Evolutionary conservation across 1,140 invertebrate species (phyloP), one percentile per base, ranked within the genome.

Genomic region (Camponotus floridanus): DNA sequence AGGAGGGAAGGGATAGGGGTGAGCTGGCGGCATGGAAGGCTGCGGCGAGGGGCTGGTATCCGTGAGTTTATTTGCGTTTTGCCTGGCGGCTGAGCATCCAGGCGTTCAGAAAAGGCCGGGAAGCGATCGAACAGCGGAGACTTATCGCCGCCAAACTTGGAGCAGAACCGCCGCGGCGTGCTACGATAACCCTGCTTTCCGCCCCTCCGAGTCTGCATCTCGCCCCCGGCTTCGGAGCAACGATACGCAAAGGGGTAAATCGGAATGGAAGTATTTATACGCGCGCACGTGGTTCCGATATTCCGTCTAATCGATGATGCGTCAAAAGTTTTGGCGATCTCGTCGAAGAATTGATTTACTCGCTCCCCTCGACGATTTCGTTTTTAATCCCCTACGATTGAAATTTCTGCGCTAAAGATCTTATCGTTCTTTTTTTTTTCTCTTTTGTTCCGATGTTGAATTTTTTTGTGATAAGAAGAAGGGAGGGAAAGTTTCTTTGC

Each of bases 11-110:
- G 76, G 57, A 59, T 11, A 21, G 13, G 65, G 31, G 21, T 21
- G 59, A 48, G 64, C 18, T 64, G 62, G 70, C 51, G 67, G 76
- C 33, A 65, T 70, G 26, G 65, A 68, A 67, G 76, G 71, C 76
- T 78, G 76, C 36, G 51, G 33, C 74, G 64, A 61, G 42, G 57
- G 55, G 55, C 59, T 48, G 76, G 88, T 76, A 62, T 87, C 68
- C 71, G 73, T 26, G 73, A 70, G 92, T 95, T 93, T 94, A 94
- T 95, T 95, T 94, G 93, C 94, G 91, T 94, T 94, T 94, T 93
- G 94, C 94, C 94, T 93, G 88, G 68, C 93, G 93, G 93, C 94
- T 93, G 92, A 94, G 92, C 92, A 94, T 92, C 91, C 88, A 92
- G 86, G 90, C 92, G 91, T 93, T 92, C 85, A 85, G 70, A 65